Conservation (phyloP, 2,797 vertebrate genomes). For the Hydrolagus colliei region DNA sequence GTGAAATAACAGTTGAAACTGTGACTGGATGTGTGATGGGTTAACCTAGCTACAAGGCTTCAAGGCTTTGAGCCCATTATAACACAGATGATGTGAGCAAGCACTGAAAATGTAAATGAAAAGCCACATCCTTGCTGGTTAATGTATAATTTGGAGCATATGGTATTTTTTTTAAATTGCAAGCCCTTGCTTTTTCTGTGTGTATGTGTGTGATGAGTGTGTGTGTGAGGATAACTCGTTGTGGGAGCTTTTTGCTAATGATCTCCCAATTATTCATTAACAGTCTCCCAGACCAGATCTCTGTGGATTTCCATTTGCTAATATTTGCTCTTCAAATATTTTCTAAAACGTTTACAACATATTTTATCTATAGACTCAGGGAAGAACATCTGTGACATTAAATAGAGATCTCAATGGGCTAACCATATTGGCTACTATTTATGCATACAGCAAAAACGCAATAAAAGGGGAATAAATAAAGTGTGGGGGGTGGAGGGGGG, state of each 20-base stretch:
- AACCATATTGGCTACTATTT: slow-evolving; percentile 66
- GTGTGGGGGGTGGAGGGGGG: not conserved
- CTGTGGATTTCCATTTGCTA: slow-evolving; percentile 73
- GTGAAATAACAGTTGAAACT: no score
- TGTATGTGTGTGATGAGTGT: slow-evolving; percentile 42
- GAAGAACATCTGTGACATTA: slow-evolving; percentile 76
- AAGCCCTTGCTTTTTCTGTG: slow-evolving; percentile 52
- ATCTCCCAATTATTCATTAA: slow-evolving; percentile 85
- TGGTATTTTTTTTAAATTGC: slow-evolving; percentile 70
- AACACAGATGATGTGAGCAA: slow-evolving; percentile 35
- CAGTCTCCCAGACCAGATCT: slow-evolving; percentile 65
- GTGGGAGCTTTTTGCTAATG: slow-evolving; percentile 71
- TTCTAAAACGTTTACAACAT: slow-evolving; percentile 79
- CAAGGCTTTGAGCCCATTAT: no score
- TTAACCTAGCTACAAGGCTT: no score
- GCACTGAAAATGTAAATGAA: slow-evolving; percentile 52
- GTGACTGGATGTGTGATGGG: no score
- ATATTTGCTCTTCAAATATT: slow-evolving; percentile 99
- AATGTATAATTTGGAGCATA: slow-evolving; percentile 98
- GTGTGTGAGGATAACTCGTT: slow-evolving; percentile 52
- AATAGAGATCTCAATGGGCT: slow-evolving; percentile 60
- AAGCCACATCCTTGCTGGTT: slow-evolving; percentile 63
- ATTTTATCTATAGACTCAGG: slow-evolving; percentile 67
- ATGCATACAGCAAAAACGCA: slow-evolving; percentile 72
- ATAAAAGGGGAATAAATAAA: slow-evolving; percentile 57